Evolutionary conservation across 2,888 invertebrate genomes (phyloP), one percentile per base, ranked within the genome.

Genomic region (Poecilobothrus nobilitatus): DNA sequence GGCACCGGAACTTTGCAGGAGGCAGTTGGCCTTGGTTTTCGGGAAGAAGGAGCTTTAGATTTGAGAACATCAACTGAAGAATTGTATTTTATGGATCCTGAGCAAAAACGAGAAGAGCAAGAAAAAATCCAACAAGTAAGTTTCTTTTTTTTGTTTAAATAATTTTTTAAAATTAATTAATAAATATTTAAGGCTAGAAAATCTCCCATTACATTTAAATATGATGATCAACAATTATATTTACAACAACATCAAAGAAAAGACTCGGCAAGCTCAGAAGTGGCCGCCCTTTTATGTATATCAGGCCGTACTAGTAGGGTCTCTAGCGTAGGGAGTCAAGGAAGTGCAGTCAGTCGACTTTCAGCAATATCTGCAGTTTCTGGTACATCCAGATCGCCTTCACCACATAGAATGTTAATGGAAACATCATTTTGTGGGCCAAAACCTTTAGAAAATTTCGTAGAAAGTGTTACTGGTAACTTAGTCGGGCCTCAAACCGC

Each of bases 371-470:
- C 86, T 1, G 85, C 84, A 1, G 74, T 82, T 0, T 86, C 86
- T 1, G 85, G 84, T 1, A 74, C 82, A 0, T 89, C 89, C 7
- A 87, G 91, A 71, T 91, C 91, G 41, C 93, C 94, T 2, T 94
- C 94, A 18, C 94, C 94, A n/a, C 94, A 94, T 83, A 91, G 91
- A 80, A 92, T 93, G 88, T 84, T 94, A 68, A 84, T 94, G 70
- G 94, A 94, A 82, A 95, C 94, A 0, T 94, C 94, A 0, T 95
- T 95, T 80, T 94, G 94, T 80, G 94, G 94, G 1, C 90, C 89
- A 67, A 92, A 92, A 76, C 90, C 92, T 0, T 82, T 87, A 71
- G 78, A 86, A 81, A 66, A 84, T 84, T 74, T 82, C 78, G 81
- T 82, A 2, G 86, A 84, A 66, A 86, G 81, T 5, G 84, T 82